phyloP scores from a whole-genome alignment of 35 echinoderm and acorn worm species.

The Heliocidaris erythrogramma region DNA sequence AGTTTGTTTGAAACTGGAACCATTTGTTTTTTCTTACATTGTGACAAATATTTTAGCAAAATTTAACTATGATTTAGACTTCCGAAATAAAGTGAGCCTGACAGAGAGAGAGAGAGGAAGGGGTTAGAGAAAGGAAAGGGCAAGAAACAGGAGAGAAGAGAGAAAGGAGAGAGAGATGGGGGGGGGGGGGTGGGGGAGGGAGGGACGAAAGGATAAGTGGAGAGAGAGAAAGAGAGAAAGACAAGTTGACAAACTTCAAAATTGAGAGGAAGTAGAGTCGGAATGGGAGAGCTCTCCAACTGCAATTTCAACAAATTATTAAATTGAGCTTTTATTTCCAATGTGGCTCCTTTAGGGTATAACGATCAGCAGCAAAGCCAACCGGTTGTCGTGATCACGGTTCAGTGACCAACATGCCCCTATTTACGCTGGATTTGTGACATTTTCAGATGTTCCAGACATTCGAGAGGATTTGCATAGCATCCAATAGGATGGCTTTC shows the following conservation, averaged over 20 bases:
- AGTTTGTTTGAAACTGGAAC: too few relatives aligned
- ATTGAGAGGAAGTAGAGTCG: not conserved
- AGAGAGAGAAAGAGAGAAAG: not conserved
- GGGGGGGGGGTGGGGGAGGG: too few relatives aligned
- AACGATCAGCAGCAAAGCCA: not conserved
- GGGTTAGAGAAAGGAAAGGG: not conserved
- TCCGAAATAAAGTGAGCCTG: not conserved
- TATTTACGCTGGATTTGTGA: not conserved
- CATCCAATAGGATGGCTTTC: not conserved
- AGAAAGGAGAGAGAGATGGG: not conserved
- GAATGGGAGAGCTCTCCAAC: not conserved
- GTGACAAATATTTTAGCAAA: too few relatives aligned
- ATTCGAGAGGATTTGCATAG: not conserved
- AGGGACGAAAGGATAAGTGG: not conserved
- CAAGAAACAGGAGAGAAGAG: not conserved
- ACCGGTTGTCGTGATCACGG: not conserved
- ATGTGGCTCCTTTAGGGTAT: not conserved
- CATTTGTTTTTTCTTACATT: too few relatives aligned
- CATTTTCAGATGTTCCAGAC: not conserved
- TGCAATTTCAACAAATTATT: not conserved
- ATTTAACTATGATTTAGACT: too few relatives aligned
- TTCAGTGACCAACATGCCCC: not conserved
- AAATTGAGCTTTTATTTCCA: not conserved
- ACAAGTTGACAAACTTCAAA: not conserved
- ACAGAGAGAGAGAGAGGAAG: not conserved